Evolutionary conservation across 2,113 vertebrate species (phyloP), one percentile per base, ranked within the genome.

Genomic region (Sylvia atricapilla): DNA sequence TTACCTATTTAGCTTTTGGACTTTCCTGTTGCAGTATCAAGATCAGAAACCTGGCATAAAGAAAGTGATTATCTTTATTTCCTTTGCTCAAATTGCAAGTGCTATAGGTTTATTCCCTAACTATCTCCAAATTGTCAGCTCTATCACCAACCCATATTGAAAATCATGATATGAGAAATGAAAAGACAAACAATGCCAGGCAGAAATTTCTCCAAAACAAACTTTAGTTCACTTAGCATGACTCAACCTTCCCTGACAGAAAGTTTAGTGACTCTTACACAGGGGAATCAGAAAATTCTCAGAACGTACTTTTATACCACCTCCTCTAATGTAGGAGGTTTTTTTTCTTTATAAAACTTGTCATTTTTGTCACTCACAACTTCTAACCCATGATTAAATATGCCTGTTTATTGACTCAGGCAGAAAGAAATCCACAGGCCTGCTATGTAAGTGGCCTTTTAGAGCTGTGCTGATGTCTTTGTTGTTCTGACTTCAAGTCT

Each of bases 381-480:
- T 73, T 95, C 39, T 69, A 60, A 72, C 24, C 33, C 63, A 47
- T 88, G 87, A 90, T 90, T 96, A 96, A 90, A 89, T 67, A 69
- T 62, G 35, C 72, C 78, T 96, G 50, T 90, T 97, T 78, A 94
- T 78, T 90, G 95, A 97, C 79, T 97, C 94, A 96, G 28, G 6
- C 69, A 84, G 84, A 94, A 84, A 87, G 69, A 91, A 95, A 96
- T 95, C 89, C 79, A 30, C 35, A 18, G 58, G 33, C 39, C 63
- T 87, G 52, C 87, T 82, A 43, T 33, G 15, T 43, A 83, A 86
- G 63, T 90, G 90, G 91, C 60, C 86, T 94, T 87, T 93, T 87
- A 50, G 93, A 96, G 95, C 95, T 98, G 85, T 83, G 44, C 31
- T 94, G 27, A 49, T 96, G 86, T 85, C 89, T 81, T 70, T 59